Conservation (phyloP, 2,888 invertebrate genomes). For the Diarsia rubi region DNA sequence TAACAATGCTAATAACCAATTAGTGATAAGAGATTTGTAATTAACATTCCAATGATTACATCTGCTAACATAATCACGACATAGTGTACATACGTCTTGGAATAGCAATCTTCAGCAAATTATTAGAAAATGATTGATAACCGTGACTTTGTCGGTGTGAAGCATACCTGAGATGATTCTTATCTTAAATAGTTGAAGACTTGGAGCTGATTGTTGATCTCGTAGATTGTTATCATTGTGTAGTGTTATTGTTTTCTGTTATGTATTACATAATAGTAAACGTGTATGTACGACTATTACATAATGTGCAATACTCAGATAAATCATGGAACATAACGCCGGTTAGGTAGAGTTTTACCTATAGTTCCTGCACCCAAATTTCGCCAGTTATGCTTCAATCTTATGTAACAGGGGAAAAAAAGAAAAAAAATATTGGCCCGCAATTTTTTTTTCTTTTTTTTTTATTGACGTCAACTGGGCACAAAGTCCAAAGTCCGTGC, state of each 20-base stretch:
- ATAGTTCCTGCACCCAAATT: background rate
- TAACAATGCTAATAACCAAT: constrained; percentile 23
- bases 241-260: constrained; percentile 8
- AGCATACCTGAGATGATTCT: background rate
- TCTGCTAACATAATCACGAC: constrained; percentile 10
- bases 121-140: constrained; percentile 14
- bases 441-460: no score
- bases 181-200: constrained; percentile 9
- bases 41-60: constrained; percentile 23
- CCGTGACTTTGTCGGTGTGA: constrained; percentile 3
- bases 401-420: no score
- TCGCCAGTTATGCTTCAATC: background rate
- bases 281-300: no score
- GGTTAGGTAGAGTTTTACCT: background rate
- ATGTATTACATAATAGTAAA: constrained; percentile 1
- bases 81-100: background rate
- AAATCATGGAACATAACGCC: background rate
- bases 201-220: constrained; percentile 9
- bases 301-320: background rate
- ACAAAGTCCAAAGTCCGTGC: background rate
- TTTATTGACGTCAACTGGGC: background rate
- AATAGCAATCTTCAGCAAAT: background rate
- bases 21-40: constrained; percentile 39
- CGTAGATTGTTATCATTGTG: background rate
- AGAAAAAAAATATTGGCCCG: no score